Percentiles rank a stretch among this genome's conserved stretches.
Evolutionary conservation across 37 sponge, comb jelly and placozoan genomes (phyloP).

Genomic region (Spongilla lacustris): DNA sequence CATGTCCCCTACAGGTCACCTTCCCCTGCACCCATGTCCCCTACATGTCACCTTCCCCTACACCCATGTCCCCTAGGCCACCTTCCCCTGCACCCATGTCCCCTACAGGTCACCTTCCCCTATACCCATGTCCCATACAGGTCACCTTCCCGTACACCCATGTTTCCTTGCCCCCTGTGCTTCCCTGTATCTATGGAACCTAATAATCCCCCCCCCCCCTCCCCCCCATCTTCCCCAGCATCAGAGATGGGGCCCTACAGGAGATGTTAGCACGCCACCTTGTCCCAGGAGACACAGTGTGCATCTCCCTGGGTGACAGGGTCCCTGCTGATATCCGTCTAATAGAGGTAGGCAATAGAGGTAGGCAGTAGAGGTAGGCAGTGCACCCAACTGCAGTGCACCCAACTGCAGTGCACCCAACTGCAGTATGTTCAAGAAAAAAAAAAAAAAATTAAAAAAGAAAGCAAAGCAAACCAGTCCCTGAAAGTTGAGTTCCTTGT

Average conservation of each 20-base stretch:
- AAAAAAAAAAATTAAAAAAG: background rate
- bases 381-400: no score
- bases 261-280: constrained; percentile 88
- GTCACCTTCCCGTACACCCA: no score
- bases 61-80: no score
- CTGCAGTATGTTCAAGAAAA: background rate
- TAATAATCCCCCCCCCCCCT: background rate
- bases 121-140: no score
- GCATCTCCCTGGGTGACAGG: constrained; percentile 88
- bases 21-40: no score
- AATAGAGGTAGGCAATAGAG: constrained; percentile 86
- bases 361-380: no score
- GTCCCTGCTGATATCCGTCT: constrained; percentile 96
- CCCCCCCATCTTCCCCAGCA: constrained; percentile 42
- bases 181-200: background rate
- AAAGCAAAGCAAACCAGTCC: no score
- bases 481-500: background rate
- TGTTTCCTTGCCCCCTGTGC: background rate
- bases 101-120: no score
- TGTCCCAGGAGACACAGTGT: constrained; percentile 95
- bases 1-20: no score
- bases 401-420: no score
- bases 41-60: no score
- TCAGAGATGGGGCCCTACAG: constrained; percentile 78
- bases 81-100: no score